phyloP scores from a whole-genome alignment of 2,113 vertebrate species.

The Redunca redunca region DNA sequence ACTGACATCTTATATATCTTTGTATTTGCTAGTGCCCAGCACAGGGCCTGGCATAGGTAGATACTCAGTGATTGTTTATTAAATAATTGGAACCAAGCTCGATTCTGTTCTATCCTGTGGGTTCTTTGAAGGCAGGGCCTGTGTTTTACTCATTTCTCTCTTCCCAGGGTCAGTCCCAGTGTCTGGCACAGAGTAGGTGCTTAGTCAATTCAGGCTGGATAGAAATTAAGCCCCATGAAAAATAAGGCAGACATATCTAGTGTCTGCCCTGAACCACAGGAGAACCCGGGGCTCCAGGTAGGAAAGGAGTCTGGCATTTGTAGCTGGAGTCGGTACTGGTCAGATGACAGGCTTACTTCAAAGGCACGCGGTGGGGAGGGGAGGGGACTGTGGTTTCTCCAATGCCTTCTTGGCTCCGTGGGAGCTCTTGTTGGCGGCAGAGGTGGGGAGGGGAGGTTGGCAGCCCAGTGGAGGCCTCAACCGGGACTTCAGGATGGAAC shows the following conservation, averaged over 20 bases:
- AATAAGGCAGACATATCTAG: background rate
- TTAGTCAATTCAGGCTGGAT: background rate
- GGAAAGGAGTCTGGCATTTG: conserved; percentile 5
- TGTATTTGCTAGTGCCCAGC: background rate
- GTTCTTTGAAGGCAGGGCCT: conserved; percentile 15
- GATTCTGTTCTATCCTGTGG: background rate
- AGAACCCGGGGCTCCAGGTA: background rate
- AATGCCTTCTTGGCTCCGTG: conserved; percentile 5
- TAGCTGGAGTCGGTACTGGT: background rate
- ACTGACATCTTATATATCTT: background rate
- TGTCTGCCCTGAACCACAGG: background rate
- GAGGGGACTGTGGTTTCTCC: background rate
- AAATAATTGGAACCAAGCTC: background rate
- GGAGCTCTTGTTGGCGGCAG: background rate
- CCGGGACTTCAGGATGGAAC: conserved; percentile 1
- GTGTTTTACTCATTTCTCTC: conserved; percentile 9
- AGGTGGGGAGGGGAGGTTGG: background rate
- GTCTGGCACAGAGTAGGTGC: conserved; percentile 21
- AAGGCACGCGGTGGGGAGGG: background rate
- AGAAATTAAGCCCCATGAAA: background rate
- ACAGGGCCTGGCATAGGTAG: background rate
- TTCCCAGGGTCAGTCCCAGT: background rate
- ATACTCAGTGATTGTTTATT: background rate
- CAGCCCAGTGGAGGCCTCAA: background rate
- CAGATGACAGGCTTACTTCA: conserved; percentile 34